Conservation (phyloP, 2,888 invertebrate species). For the Rhagonycha lutea region DNA sequence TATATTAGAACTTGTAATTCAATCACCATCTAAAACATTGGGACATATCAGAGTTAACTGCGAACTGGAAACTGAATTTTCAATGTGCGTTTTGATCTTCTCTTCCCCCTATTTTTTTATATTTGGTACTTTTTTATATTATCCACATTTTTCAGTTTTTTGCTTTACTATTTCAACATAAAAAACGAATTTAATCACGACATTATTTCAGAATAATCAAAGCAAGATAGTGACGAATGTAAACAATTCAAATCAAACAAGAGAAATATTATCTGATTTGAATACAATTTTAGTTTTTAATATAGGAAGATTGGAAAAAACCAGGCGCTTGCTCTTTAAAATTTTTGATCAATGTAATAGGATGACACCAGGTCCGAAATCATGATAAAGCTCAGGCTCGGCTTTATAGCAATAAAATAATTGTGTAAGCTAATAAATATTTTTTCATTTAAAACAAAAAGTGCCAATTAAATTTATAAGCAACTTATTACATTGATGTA, state of each 20-base stretch:
- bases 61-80: neutral
- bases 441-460: neutral
- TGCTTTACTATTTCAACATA: no score
- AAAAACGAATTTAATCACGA: no score
- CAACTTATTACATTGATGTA: slow-evolving; percentile 11
- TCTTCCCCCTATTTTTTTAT: neutral
- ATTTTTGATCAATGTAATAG: neutral
- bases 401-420: neutral
- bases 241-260: no score
- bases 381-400: neutral
- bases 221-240: no score
- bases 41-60: neutral
- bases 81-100: neutral
- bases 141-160: no score
- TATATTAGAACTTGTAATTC: neutral
- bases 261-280: no score
- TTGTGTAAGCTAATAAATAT: neutral
- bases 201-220: no score
- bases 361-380: neutral
- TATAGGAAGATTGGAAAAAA: neutral
- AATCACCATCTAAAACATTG: neutral
- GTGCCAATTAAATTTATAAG: neutral
- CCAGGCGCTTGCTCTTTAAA: neutral
- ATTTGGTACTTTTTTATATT: no score
- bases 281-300: no score